phyloP scores from a whole-genome alignment of 2,888 invertebrate species.

The Periphyllus acericola region DNA sequence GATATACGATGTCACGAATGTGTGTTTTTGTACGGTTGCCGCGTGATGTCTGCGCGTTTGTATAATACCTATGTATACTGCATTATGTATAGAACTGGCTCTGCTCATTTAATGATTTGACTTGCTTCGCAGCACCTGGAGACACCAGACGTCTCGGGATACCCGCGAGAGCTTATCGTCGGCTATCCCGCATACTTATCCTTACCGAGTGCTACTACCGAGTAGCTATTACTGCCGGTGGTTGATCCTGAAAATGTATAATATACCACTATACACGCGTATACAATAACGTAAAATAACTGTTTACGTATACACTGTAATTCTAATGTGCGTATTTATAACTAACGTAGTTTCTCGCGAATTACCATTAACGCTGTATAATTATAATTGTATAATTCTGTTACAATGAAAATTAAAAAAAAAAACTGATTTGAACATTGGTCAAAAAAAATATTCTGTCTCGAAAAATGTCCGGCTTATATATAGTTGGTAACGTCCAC shows the following conservation, averaged over 20 bases:
- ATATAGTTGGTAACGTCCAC: no score
- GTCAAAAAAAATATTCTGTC: no score
- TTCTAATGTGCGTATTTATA: background rate
- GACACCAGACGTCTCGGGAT: background rate
- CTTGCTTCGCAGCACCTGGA: background rate
- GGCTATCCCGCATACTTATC: background rate
- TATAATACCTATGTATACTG: background rate
- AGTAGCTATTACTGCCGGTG: no score
- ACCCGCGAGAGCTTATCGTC: background rate
- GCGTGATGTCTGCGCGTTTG: background rate
- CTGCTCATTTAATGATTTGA: background rate
- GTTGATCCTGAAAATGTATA: no score
- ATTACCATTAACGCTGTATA: no score
- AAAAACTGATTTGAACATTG: no score
- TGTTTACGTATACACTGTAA: background rate
- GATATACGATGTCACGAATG: slow-evolving; percentile 33
- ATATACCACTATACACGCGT: no score
- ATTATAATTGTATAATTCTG: no score
- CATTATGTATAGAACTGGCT: background rate
- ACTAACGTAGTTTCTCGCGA: background rate
- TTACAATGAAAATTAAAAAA: no score
- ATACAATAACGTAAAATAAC: no score
- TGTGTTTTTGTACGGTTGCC: background rate
- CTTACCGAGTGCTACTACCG: background rate
- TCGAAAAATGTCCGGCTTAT: no score